Evolutionary conservation across 2,888 invertebrate genomes (phyloP).

Genomic region (Tupiocoris notatus): DNA sequence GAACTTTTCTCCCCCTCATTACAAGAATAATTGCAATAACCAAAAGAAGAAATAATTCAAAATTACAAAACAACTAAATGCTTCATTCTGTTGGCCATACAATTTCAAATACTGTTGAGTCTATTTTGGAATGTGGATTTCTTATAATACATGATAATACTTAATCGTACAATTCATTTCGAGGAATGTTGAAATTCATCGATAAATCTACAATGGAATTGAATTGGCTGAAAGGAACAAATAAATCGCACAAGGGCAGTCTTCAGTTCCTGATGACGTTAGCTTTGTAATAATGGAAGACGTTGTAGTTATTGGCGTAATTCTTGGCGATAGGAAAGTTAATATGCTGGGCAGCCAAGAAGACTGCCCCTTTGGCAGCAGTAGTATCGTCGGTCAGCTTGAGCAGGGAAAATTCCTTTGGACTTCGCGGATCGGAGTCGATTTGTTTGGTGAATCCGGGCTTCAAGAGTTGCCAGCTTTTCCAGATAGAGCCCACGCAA

Average conservation of each 20-base stretch:
- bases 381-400: slow-evolving; percentile 66
- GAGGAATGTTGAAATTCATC: too few relatives aligned
- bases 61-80: too few relatives aligned
- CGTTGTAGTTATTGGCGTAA: slow-evolving; percentile 56
- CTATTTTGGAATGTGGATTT: too few relatives aligned
- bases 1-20: too few relatives aligned
- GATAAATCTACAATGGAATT: neutral
- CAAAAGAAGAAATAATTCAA: too few relatives aligned
- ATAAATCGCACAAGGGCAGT: neutral
- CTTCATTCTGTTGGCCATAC: too few relatives aligned
- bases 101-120: too few relatives aligned
- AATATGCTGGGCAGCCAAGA: slow-evolving; percentile 73
- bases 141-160: too few relatives aligned
- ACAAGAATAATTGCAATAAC: too few relatives aligned
- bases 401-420: slow-evolving; percentile 61
- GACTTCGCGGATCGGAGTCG: slow-evolving; percentile 49
- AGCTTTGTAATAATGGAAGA: slow-evolving; percentile 63
- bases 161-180: too few relatives aligned
- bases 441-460: slow-evolving; percentile 64
- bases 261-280: too few relatives aligned
- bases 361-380: slow-evolving; percentile 82
- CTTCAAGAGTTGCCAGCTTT: slow-evolving; percentile 80
- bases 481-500: slow-evolving; percentile 94
- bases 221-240: neutral
- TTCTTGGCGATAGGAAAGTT: slow-evolving; percentile 66